Conservation (phyloP, 1,140 invertebrate genomes). For the Saccostrea glomerata region DNA sequence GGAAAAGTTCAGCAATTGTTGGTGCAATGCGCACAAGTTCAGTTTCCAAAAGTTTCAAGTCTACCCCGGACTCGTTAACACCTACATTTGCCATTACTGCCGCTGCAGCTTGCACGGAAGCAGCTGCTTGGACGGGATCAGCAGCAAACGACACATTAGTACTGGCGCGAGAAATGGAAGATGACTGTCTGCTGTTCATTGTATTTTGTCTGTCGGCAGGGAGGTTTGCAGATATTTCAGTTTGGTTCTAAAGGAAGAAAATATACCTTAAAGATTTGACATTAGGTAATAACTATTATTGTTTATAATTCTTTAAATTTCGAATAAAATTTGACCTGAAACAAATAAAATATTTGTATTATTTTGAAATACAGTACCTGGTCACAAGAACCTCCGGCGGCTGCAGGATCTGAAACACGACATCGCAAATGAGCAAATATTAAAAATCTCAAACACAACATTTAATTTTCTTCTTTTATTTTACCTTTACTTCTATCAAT, state of each 20-base stretch:
- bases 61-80: conserved; percentile 24
- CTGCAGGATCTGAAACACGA: not conserved
- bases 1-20: conserved; percentile 57
- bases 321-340: not conserved
- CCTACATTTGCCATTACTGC: conserved; percentile 33
- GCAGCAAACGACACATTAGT: conserved; percentile 11
- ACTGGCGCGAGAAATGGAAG: not conserved
- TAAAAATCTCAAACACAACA: not conserved
- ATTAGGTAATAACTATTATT: not conserved
- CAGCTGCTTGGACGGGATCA: not conserved
- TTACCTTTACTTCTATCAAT: too few species aligned
- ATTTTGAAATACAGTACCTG: not conserved
- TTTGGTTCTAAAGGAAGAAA: not conserved
- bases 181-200: not conserved
- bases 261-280: not conserved
- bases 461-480: too few species aligned
- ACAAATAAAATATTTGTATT: not conserved
- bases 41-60: conserved; percentile 52
- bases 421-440: not conserved
- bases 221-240: not conserved
- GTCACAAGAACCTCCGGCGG: not conserved
- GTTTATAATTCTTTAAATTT: not conserved
- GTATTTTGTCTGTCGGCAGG: not conserved
- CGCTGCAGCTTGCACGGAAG: conserved; percentile 32
- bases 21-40: conserved; percentile 54